Evolutionary conservation across 2,888 invertebrate genomes (phyloP).

Genomic region (Erebia palarica): DNA sequence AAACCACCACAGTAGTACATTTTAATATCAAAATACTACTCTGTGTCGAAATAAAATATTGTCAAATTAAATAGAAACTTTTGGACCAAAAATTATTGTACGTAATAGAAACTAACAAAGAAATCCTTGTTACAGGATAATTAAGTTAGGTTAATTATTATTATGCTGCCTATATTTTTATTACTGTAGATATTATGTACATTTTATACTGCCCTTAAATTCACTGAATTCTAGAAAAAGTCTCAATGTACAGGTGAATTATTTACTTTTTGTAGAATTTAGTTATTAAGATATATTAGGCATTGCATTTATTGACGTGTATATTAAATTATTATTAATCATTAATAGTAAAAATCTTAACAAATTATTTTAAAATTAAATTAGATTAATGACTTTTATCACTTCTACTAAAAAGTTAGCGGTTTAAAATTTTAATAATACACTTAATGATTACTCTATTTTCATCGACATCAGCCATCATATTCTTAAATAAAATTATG

Average conservation of each 20-base stretch:
- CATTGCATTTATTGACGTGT: neutral
- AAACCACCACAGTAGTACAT: conserved; percentile 65
- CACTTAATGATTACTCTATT: neutral
- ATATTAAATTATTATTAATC: neutral
- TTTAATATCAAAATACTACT: conserved; percentile 65
- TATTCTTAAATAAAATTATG: neutral
- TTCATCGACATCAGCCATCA: conserved; percentile 10
- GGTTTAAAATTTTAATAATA: neutral
- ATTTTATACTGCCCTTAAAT: neutral
- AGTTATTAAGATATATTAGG: neutral
- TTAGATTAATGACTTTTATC: conserved; percentile 1
- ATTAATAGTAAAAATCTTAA: neutral
- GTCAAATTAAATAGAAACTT: conserved; percentile 5
- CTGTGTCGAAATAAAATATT: conserved; percentile 56
- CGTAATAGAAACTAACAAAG: neutral
- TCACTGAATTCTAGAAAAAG: neutral
- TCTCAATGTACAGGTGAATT: neutral
- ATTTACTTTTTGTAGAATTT: no score
- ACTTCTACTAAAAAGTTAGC: neutral
- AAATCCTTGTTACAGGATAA: neutral
- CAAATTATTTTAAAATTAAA: neutral
- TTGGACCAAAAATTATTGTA: neutral
- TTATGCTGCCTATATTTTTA: neutral
- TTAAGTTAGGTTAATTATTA: neutral
- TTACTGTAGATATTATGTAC: neutral